Evolutionary conservation across 1,140 invertebrate genomes (phyloP).

Genomic region (Tetramorium parvispinum): DNA sequence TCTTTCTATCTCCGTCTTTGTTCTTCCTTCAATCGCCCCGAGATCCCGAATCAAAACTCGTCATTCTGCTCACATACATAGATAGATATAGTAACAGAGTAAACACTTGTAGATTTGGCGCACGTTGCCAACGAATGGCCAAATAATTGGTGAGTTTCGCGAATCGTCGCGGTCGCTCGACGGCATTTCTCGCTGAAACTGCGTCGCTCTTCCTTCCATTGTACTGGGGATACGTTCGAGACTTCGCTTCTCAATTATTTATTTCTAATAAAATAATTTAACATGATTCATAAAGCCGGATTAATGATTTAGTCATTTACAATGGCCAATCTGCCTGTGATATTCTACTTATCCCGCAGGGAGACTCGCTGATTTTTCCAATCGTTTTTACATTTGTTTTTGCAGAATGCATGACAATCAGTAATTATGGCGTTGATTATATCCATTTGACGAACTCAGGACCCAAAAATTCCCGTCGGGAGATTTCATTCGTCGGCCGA

Average conservation of each 20-base stretch:
- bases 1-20: background rate
- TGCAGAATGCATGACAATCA: slow-evolving; percentile 34
- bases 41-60: slow-evolving; percentile 45
- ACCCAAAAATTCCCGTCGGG: slow-evolving; percentile 1
- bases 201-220: slow-evolving; percentile 35
- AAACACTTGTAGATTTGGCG: slow-evolving; percentile 85
- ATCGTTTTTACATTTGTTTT: slow-evolving; percentile 12
- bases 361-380: background rate
- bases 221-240: background rate
- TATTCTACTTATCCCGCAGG: background rate
- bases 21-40: background rate
- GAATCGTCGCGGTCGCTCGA: slow-evolving; percentile 75
- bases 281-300: background rate
- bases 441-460: slow-evolving; percentile 29
- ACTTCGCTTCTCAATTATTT: slow-evolving; percentile 27
- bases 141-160: slow-evolving; percentile 84
- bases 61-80: slow-evolving; percentile 19
- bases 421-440: slow-evolving; percentile 46
- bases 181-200: slow-evolving; percentile 52
- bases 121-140: slow-evolving; percentile 84
- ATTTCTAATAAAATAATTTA: background rate
- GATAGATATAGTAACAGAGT: slow-evolving; percentile 62
- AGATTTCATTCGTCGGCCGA: slow-evolving; percentile 14
- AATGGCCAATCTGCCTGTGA: background rate
- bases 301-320: background rate